Evolutionary conservation across 2,888 invertebrate species (phyloP), one percentile per base, ranked within the genome.

Genomic region (Emmelina monodactyla): DNA sequence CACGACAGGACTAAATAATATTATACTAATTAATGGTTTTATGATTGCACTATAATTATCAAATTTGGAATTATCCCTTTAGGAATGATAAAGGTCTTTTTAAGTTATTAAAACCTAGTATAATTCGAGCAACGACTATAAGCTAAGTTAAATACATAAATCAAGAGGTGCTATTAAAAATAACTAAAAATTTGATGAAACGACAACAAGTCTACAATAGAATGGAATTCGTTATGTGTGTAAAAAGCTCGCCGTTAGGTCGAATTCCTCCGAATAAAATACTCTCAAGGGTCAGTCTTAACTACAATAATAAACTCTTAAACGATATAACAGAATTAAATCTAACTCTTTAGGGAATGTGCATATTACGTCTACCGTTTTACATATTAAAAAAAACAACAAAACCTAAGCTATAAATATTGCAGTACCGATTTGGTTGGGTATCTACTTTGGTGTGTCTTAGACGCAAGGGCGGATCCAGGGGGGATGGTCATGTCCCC

Each of bases 371-470:
- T 64, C 63, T 72, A 71, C 5, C 9, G 11, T 25, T 62, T 71
- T 64, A 58, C 64, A 66, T 69, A 67, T 59, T 64, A 61, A 71
- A 73, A 69, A 65, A 69, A 66, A 58, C 54, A 59, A 47, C 50
- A 59, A 56, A 57, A 55, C 47, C 46, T 56, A 65, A 66, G 63
- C 59, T 66, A 72, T 68, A 70, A 75, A 70, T 69, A 78, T 78
- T 71, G 79, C 80, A 71, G 76, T 60, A 71, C 68, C 72, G 76
- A 67, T 78, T 79, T 78, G 79, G 79, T 79, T 58, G 53, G 76
- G 70, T 67, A 58, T 69, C 68, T 67, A 71, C 79, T 80, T 80
- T 79, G 79, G 80, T 72, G 54, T 70, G 59, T 45, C 51, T 42
- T 43, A 46, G 36, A 41, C 37, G 43, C 41, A 45, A 40, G 14